Evolutionary conservation across 2,888 invertebrate genomes (phyloP).

Genomic region (Watsonalla binaria): DNA sequence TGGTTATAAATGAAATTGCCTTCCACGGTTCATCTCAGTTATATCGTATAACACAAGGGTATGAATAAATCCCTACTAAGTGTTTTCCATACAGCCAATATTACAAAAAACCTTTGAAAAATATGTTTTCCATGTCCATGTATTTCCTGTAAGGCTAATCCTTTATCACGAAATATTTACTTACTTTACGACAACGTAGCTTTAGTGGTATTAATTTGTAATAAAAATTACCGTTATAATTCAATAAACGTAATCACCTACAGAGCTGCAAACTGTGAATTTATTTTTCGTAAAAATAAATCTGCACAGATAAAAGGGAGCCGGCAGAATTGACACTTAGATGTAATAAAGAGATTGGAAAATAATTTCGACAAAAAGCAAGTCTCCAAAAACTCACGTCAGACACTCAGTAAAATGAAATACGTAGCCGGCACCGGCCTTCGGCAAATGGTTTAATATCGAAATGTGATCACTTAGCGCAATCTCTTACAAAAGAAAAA

Average conservation of each 20-base stretch:
- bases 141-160: no score
- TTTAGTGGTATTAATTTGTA: no score
- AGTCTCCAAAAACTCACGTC: conserved; percentile 72
- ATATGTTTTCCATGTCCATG: no score
- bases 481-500: conserved; percentile 76
- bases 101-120: no score
- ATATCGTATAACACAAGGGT: no score
- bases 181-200: no score
- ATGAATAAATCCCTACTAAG: no score
- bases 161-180: background rate
- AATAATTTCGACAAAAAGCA: conserved; percentile 73
- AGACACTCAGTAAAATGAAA: conserved; percentile 79
- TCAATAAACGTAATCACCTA: no score
- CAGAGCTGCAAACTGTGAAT: background rate
- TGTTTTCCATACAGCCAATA: no score
- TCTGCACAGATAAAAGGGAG: conserved; percentile 32
- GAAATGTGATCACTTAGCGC: conserved; percentile 79
- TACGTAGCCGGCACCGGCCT: conserved; percentile 75
- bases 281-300: conserved; percentile 9
- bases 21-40: no score
- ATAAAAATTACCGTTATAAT: no score
- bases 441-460: conserved; percentile 78
- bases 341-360: conserved; percentile 68
- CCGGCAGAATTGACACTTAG: conserved; percentile 55
- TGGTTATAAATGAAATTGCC: no score